These are phyloP conservation scores for Dipodomys stephensi DNA, from an alignment of 2,113 vertebrate species.

Conservation along the genomic window DNA sequence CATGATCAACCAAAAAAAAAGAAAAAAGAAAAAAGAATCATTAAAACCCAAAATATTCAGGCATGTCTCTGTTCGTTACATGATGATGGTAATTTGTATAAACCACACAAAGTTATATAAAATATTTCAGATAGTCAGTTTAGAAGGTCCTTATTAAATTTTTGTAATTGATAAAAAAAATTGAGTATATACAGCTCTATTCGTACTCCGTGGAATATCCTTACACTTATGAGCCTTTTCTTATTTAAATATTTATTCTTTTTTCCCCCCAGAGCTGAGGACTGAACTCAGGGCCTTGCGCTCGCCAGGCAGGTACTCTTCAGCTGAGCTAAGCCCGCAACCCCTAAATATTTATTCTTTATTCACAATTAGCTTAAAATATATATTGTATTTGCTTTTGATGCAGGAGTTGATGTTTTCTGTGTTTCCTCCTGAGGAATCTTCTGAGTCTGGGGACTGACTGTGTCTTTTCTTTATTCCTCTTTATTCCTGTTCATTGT, in stretches of 20 bases:
- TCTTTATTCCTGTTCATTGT: not conserved
- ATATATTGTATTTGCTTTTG: constrained; percentile 1
- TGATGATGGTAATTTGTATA: not conserved
- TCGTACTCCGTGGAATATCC: not conserved
- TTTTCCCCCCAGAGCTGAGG: too few species aligned
- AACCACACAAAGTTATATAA: constrained; percentile 9
- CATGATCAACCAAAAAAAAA: too few species aligned
- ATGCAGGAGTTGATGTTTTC: not conserved
- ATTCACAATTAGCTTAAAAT: not conserved
- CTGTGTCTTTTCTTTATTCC: not conserved
- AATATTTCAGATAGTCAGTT: not conserved
- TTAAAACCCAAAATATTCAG: not conserved
- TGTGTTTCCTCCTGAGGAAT: not conserved
- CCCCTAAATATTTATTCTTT: not conserved
- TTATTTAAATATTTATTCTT: constrained; percentile 4
- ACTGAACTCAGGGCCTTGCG: too few species aligned
- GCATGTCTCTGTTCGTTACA: not conserved
- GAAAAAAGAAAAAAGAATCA: too few species aligned
- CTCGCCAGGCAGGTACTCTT: too few species aligned
- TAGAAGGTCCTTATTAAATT: not conserved
- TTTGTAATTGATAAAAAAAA: not conserved
- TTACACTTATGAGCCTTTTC: not conserved
- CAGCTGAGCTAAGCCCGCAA: too few species aligned
- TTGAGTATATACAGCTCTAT: not conserved
- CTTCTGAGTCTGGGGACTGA: not conserved